Percentiles rank a stretch among this genome's conserved stretches.
Evolutionary conservation across 2,113 vertebrate genomes (phyloP).

Genomic region (Menura novaehollandiae): DNA sequence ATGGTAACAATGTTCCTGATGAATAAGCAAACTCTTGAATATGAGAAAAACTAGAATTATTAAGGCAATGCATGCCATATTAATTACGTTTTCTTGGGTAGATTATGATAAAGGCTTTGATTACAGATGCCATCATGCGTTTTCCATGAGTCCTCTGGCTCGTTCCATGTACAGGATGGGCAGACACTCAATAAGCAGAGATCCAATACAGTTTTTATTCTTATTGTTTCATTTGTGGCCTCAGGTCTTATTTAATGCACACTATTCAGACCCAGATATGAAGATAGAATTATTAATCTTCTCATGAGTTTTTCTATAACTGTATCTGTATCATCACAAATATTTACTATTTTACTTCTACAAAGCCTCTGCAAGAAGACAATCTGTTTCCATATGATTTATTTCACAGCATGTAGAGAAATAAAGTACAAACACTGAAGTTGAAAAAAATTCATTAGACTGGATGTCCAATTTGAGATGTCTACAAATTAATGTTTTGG

Average conservation of each 20-base stretch:
- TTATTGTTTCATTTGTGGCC: background rate
- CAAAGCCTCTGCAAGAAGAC: background rate
- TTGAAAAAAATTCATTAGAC: background rate
- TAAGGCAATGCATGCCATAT: background rate
- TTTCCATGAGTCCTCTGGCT: background rate
- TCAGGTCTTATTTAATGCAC: background rate
- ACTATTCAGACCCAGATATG: background rate
- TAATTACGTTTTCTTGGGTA: background rate
- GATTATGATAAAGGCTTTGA: background rate
- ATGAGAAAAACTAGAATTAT: background rate
- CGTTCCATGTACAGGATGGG: background rate
- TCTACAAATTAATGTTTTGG: background rate
- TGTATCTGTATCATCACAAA: background rate
- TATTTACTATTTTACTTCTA: background rate
- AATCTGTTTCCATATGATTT: background rate
- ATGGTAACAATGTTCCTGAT: background rate
- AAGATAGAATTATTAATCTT: background rate
- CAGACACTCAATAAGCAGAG: background rate
- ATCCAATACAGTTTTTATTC: background rate
- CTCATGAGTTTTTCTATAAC: background rate
- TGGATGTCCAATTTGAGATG: background rate
- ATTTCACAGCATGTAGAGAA: background rate
- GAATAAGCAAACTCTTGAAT: background rate
- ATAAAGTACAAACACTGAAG: background rate
- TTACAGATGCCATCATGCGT: background rate